phyloP scores from a whole-genome alignment of 2,888 invertebrate species.

The Omphaloscelis lunosa region DNA sequence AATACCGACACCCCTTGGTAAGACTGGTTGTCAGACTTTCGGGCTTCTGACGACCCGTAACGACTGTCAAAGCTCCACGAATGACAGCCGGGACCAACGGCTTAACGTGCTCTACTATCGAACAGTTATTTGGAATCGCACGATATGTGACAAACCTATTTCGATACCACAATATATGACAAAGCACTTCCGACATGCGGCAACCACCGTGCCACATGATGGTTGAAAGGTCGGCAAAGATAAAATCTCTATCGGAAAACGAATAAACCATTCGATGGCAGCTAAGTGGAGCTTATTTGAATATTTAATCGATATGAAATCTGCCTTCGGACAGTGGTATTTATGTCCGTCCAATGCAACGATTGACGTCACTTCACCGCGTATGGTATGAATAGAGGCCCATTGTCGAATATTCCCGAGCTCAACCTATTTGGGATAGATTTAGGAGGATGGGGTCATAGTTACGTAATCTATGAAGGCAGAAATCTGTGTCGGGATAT shows the following conservation, averaged over 20 bases:
- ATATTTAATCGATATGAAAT: conserved; percentile 30
- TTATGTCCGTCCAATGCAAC: conserved; percentile 50
- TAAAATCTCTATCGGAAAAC: conserved; percentile 12
- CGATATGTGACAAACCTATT: background rate
- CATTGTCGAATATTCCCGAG: conserved; percentile 17
- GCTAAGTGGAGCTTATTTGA: background rate
- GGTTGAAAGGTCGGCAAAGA: conserved; percentile 21
- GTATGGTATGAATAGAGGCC: conserved; percentile 19
- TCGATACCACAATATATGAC: conserved; percentile 9
- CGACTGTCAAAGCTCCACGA: no score
- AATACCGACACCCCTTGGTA: no score
- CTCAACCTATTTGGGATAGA: conserved; percentile 13
- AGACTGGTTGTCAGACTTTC: no score
- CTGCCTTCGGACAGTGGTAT: conserved; percentile 18
- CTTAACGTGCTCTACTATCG: background rate
- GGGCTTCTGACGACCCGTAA: no score
- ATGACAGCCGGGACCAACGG: no score
- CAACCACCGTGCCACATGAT: background rate
- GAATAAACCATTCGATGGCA: conserved; percentile 12
- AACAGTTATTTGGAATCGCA: background rate
- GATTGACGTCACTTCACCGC: conserved; percentile 38
- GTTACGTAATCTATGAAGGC: conserved; percentile 38
- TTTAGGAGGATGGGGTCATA: background rate
- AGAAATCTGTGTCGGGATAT: background rate
- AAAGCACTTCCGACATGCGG: background rate